Conservation (phyloP, 2,888 invertebrate genomes). For the Cybosia mesomella region DNA sequence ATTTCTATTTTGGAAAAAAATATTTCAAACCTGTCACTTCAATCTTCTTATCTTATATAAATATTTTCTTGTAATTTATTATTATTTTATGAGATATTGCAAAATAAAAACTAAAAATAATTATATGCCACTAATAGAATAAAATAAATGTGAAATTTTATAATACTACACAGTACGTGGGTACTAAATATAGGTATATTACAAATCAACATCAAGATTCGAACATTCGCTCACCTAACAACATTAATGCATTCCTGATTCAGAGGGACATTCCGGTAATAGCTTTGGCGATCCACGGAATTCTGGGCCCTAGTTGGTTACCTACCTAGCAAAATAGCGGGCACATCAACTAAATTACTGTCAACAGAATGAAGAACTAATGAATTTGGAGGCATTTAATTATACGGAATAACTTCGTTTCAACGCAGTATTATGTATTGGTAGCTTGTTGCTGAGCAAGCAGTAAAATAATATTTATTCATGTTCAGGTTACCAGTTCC, state of each 20-base stretch:
- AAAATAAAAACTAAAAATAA: too few species aligned
- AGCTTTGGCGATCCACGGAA: constrained; percentile 62
- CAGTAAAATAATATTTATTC: not conserved
- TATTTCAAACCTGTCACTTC: too few species aligned
- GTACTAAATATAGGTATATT: not conserved
- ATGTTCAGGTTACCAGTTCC: not conserved
- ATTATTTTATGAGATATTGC: too few species aligned
- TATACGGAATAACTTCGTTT: not conserved
- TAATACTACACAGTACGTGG: too few species aligned
- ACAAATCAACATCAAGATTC: not conserved
- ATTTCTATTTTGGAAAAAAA: too few species aligned
- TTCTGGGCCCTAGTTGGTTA: constrained; percentile 50
- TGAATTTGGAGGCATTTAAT: not conserved
- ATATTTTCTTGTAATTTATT: too few species aligned
- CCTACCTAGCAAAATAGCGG: constrained; percentile 42
- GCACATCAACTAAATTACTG: constrained; percentile 42
- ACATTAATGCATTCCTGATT: constrained; percentile 35
- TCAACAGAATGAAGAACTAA: not conserved
- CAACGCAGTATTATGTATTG: not conserved
- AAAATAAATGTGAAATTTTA: too few species aligned
- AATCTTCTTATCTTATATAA: too few species aligned
- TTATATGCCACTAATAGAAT: too few species aligned
- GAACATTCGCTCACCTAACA: constrained; percentile 1
- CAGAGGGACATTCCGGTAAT: constrained; percentile 63
- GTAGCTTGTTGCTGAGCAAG: not conserved